Evolutionary conservation across 2,113 vertebrate species (phyloP), one percentile per base, ranked within the genome.

Genomic region (Leptobrachium ailaonicum): DNA sequence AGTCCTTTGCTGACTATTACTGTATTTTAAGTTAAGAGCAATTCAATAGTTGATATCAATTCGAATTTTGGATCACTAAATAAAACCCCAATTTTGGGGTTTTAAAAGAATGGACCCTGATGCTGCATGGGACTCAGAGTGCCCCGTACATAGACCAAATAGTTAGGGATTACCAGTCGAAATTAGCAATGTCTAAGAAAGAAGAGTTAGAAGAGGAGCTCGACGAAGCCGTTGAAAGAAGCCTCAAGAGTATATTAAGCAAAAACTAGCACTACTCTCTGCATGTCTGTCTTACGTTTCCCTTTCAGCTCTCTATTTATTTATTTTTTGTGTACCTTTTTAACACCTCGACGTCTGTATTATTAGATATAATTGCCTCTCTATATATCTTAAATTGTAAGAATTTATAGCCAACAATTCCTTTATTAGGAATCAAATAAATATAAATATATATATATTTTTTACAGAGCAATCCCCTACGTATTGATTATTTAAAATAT

Each of bases 111-210:
- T 99, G 98, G 98, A 98, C 97, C 64, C 89, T 99, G 84, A 99
- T 99, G 98, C 89, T 99, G 79, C 97, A 99, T 0, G 98, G 98
- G 79, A 99, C 98, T 72, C 97, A 99, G 91, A 98, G 96, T 9
- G 97, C 98, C 43, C 98, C 98, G 0, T 99, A 99, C 66, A 99
- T 99, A 91, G 97, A 99, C 90, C 98, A 99, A 92, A 95, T 97
- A 73, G 97, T 99, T 80, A 93, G 93, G 66, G 97, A 99, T 95
- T 98, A 98, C 88, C 96, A 98, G 90, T 99, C 98, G 88, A 99
- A 99, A 93, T 91, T 99, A 83, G 98, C 98, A 83, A 98, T 99
- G 97, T 99, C 97, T 85, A 98, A 99, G 93, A 98, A 98, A 89
- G 95, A 99, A 78, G 97, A 99, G 93, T 89, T 99, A 84, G 98